Evolutionary conservation across 2,888 invertebrate genomes (phyloP).

Genomic region (Metacarcinus magister): DNA sequence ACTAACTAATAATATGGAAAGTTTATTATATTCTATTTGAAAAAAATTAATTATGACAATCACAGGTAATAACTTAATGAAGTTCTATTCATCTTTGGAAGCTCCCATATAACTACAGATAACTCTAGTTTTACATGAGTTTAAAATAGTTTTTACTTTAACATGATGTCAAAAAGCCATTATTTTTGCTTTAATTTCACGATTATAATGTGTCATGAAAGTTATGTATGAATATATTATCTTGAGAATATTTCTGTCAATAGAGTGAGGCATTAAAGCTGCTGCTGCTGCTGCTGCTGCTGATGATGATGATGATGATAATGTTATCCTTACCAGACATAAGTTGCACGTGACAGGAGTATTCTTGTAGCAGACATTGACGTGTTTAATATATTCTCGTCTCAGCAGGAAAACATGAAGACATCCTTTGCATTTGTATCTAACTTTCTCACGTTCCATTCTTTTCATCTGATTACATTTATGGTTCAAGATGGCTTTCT

Average conservation of each 20-base stretch:
- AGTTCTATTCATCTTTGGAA: not conserved
- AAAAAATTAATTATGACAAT: not conserved
- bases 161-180: no score
- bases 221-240: no score
- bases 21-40: not conserved
- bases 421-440: slow-evolving; percentile 69
- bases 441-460: not conserved
- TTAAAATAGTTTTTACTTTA: no score
- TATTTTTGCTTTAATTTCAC: not conserved
- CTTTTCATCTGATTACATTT: slow-evolving; percentile 45
- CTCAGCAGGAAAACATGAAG: slow-evolving; percentile 65
- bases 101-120: not conserved
- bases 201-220: not conserved
- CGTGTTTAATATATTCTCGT: slow-evolving; percentile 71
- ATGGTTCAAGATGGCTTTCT: slow-evolving; percentile 56
- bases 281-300: not conserved
- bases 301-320: slow-evolving; percentile 43
- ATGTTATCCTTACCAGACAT: slow-evolving; percentile 64
- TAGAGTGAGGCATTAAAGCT: not conserved
- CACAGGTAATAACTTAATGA: not conserved
- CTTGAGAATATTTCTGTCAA: not conserved
- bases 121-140: no score
- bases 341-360: slow-evolving; percentile 71
- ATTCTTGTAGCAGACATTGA: slow-evolving; percentile 72
- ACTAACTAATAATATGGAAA: not conserved